Conservation (phyloP, 2,113 vertebrate genomes). For the Girardinichthys multiradiatus region DNA sequence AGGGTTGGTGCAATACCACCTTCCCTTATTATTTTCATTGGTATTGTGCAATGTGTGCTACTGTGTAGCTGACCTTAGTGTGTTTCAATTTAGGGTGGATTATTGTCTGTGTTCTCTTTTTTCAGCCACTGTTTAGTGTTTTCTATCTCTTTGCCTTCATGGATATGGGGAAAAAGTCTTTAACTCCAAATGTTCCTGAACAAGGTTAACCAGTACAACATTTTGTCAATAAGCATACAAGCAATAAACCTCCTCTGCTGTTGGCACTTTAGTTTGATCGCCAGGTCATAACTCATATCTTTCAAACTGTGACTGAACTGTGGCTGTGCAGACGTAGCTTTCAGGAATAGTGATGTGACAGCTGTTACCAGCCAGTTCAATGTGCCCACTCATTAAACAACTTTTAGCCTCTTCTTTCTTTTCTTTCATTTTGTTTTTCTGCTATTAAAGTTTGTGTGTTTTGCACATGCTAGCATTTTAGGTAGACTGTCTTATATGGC, state of each 20-base stretch:
- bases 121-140: not conserved
- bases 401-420: not conserved
- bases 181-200: not conserved
- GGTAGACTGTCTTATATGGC: too few species aligned
- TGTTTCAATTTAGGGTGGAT: not conserved
- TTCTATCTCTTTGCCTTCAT: not conserved
- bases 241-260: too few species aligned
- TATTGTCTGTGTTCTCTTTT: not conserved
- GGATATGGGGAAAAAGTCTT: not conserved
- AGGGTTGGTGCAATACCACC: not conserved
- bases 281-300: not conserved
- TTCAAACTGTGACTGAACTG: constrained; percentile 30
- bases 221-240: not conserved
- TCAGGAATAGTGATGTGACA: not conserved
- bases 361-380: not conserved
- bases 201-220: not conserved
- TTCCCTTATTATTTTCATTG: not conserved
- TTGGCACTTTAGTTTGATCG: not conserved
- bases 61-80: not conserved
- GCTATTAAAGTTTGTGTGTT: not conserved
- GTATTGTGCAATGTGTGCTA: not conserved
- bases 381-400: not conserved
- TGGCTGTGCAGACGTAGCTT: constrained; percentile 42
- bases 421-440: not conserved
- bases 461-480: not conserved